phyloP scores from a whole-genome alignment of 1,140 invertebrate species.

The Orius insidiosus region DNA sequence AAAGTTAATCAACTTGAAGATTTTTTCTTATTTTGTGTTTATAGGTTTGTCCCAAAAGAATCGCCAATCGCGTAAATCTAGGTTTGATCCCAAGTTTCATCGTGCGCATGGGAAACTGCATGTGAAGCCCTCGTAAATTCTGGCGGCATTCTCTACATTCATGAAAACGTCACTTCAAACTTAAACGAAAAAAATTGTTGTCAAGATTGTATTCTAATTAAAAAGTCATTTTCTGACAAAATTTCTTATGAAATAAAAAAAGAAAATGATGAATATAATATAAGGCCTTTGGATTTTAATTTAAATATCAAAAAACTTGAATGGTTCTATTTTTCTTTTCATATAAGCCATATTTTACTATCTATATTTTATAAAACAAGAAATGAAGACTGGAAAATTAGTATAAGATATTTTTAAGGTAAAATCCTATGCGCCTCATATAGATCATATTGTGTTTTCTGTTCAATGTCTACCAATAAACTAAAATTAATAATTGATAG shows the following conservation, averaged over 20 bases:
- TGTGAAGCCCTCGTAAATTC: conserved; percentile 31
- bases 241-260: neutral
- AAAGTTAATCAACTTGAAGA: conserved; percentile 19
- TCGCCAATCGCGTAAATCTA: conserved; percentile 43
- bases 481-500: too few species aligned
- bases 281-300: neutral
- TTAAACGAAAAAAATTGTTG: neutral
- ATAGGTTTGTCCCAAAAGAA: conserved; percentile 27
- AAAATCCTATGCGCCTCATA: conserved; percentile 41
- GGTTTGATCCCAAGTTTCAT: conserved; percentile 39
- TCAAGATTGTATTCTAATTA: neutral
- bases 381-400: conserved; percentile 25
- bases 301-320: conserved; percentile 12
- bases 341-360: conserved; percentile 22
- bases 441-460: conserved; percentile 39
- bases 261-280: neutral
- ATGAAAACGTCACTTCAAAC: conserved; percentile 30
- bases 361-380: conserved; percentile 24
- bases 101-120: conserved; percentile 33
- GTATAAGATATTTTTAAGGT: conserved; percentile 30
- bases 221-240: neutral
- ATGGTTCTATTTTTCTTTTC: conserved; percentile 26
- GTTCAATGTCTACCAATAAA: conserved; percentile 21
- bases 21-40: conserved; percentile 18
- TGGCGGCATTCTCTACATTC: conserved; percentile 39